phyloP scores from a whole-genome alignment of 2,888 invertebrate species.

The Romanomermis culicivorax region DNA sequence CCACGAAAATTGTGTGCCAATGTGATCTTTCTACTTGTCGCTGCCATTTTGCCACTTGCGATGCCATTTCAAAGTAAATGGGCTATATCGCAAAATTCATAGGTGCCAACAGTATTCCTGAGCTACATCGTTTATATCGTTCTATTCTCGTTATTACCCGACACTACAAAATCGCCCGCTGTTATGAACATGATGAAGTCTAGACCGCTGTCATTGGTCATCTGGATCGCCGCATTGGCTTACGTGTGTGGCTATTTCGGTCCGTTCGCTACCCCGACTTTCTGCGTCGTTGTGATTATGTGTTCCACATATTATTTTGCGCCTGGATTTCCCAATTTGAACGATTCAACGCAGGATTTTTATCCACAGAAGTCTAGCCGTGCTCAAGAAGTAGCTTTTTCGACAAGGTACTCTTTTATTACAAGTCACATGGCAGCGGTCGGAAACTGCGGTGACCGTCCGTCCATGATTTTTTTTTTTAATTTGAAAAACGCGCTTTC shows the following conservation, averaged over 20 bases:
- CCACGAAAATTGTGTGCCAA: too few species aligned
- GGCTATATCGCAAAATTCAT: neutral
- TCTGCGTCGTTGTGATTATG: neutral
- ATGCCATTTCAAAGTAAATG: too few species aligned
- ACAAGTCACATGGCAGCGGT: too few species aligned
- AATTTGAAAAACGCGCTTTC: too few species aligned
- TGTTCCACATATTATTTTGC: slow-evolving; percentile 2
- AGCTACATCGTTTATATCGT: neutral
- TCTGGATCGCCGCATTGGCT: slow-evolving; percentile 4
- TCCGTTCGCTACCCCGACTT: neutral
- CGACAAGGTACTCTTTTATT: too few species aligned
- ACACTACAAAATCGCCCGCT: neutral
- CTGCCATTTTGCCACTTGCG: too few species aligned
- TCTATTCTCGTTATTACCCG: neutral
- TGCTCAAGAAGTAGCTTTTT: too few species aligned
- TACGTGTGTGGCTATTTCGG: slow-evolving; percentile 6
- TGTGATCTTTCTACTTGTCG: too few species aligned
- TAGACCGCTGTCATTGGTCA: neutral
- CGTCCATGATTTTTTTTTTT: too few species aligned
- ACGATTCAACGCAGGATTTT: too few species aligned
- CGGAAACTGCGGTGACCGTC: too few species aligned
- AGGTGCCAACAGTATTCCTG: neutral
- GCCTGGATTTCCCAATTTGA: neutral
- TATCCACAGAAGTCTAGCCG: too few species aligned
- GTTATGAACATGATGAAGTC: neutral